Evolutionary conservation across 2,888 invertebrate species (phyloP), one percentile per base, ranked within the genome.

Genomic region (Thereva unica): DNA sequence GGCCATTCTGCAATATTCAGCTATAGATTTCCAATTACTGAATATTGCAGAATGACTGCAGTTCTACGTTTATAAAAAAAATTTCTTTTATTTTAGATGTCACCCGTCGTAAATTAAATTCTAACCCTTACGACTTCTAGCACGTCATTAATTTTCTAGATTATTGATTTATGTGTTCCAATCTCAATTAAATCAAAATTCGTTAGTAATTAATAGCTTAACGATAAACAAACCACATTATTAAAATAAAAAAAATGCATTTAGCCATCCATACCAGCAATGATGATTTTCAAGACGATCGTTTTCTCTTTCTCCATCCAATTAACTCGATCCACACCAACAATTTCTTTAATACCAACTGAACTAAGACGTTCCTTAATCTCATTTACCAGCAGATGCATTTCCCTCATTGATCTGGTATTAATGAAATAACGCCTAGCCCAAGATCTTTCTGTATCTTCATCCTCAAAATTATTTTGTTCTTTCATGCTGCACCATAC

Each of bases 361-460:
- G 74, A 66, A 1, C 81, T 75, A 4, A 95, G 83, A 1, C 94
- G 84, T 34, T 74, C 68, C 9, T 83, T 85, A 50, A 96, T 78
- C 71, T 96, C 95, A 0, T 82, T 79, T 1, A 91, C 85, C 66
- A 95, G 77, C 35, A 87, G 84, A 73, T 89, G 84, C 77, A 92
- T 86, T 75, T 94, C 94, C 5, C 84, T 83, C 61, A 95, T 78
- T 0, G 89, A 85, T n/a, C 86, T 85, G 50, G 88, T 77, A 74
- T 91, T 91, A 38, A 94, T 84, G 77, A 85, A 89, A 78, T 88
- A 87, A 3, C 85, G 82, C 0, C 82, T 82, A 2, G 90, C 89
- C 93, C 93, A 95, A 0, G 79, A 74, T 37, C 76, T 78, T 74
- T 89, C 87, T 9, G 79, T 76, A 7, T 80, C 78, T 4, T 77